A percentile compares a stretch with the other conserved stretches of the same genome.
These are phyloP conservation scores for Axea sp. DNA, from an alignment of 2,888 invertebrate genomes.

Conservation along the genomic window DNA sequence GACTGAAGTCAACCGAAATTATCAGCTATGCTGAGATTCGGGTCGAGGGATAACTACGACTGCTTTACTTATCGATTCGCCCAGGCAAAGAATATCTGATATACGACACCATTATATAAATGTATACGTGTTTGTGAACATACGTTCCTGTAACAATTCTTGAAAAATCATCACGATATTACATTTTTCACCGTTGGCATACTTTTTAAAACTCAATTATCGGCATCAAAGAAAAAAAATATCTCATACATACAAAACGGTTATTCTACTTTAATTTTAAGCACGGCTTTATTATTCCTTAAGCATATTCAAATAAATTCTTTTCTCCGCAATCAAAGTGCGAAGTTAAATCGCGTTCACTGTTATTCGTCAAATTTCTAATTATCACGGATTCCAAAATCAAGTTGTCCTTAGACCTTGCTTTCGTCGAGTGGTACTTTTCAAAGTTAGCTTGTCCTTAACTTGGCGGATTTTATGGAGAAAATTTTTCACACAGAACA, in stretches of 20 bases:
- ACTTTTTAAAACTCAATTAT: too few species aligned
- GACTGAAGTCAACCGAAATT: slow-evolving; percentile 41
- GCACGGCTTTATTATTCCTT: background rate
- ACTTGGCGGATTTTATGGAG: slow-evolving; percentile 33
- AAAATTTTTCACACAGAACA: slow-evolving; percentile 23
- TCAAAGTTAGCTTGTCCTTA: slow-evolving; percentile 21
- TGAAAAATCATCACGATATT: background rate
- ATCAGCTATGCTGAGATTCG: slow-evolving; percentile 52
- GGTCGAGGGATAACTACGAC: slow-evolving; percentile 61
- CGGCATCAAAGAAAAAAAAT: too few species aligned
- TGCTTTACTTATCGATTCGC: slow-evolving; percentile 41
- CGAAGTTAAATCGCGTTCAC: slow-evolving; percentile 12
- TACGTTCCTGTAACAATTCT: slow-evolving; percentile 1
- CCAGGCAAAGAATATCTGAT: slow-evolving; percentile 14
- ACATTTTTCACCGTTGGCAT: too few species aligned
- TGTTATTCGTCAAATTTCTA: slow-evolving; percentile 26
- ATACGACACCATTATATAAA: background rate
- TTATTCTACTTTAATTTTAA: too few species aligned
- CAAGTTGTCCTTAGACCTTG: slow-evolving; percentile 15
- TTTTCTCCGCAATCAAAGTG: slow-evolving; percentile 2
- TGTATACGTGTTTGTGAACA: background rate
- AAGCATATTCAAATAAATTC: background rate
- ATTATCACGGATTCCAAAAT: slow-evolving; percentile 15
- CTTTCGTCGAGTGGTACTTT: slow-evolving; percentile 22
- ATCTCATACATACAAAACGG: too few species aligned